A percentile compares a stretch with the other conserved stretches of the same genome.
Evolutionary conservation across 2,888 invertebrate genomes (phyloP).

Genomic region (Mythimna ferrago): DNA sequence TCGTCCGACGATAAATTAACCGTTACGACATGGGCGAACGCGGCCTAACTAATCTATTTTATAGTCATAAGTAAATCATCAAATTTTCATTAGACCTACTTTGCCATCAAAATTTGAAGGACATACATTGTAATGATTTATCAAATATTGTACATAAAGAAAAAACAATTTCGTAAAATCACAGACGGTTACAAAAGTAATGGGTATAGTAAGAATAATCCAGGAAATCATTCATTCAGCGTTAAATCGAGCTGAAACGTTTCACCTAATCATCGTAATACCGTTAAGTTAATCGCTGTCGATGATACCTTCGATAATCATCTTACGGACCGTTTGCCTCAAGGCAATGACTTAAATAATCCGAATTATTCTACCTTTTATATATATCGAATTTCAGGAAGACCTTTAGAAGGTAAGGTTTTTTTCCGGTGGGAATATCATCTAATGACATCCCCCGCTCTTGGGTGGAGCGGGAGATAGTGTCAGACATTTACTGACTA

Average conservation of each 20-base stretch:
- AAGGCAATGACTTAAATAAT: slow-evolving; percentile 49
- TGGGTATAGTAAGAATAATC: background rate
- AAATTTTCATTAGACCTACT: too few relatives aligned
- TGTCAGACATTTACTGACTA: too few relatives aligned
- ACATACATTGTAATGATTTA: too few relatives aligned
- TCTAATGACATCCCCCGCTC: too few relatives aligned
- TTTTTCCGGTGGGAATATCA: too few relatives aligned
- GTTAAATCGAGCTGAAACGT: slow-evolving; percentile 61
- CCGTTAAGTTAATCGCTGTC: slow-evolving; percentile 66
- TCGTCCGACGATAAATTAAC: too few relatives aligned
- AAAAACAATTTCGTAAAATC: background rate
- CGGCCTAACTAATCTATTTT: too few relatives aligned
- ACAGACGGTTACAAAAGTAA: background rate
- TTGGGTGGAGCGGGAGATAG: too few relatives aligned
- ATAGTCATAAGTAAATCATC: too few relatives aligned
- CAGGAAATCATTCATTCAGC: slow-evolving; percentile 46
- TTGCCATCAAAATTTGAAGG: too few relatives aligned
- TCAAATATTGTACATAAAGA: too few relatives aligned
- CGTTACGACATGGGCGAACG: too few relatives aligned
- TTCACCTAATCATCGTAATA: slow-evolving; percentile 65
- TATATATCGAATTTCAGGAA: slow-evolving; percentile 34
- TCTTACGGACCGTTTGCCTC: slow-evolving; percentile 63
- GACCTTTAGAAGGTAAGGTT: slow-evolving; percentile 20
- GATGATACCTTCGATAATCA: slow-evolving; percentile 67
- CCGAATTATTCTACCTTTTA: slow-evolving; percentile 41